Base-by-base conservation (phyloP, 2,888 invertebrate genomes). In the Argyresthia albistria region DNA sequence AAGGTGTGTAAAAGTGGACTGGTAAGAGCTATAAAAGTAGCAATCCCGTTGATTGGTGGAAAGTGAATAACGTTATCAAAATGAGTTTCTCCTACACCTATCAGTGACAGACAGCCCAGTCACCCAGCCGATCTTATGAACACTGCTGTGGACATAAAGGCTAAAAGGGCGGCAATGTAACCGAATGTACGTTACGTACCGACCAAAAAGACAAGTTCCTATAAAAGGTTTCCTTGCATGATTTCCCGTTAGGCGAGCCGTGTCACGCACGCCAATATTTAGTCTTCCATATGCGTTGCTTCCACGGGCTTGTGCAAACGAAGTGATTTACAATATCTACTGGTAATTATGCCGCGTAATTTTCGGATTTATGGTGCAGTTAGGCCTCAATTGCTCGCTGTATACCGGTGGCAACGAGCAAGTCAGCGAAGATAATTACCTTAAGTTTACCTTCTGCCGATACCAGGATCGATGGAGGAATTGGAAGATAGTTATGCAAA, bases 1-100 rank as follows among this genome's bases (percentile, higher is more conserved):
- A 74, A 79, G 79, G 77, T 76, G 76, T 77, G 69, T 70, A 67
- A 71, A 73, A 73, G 70, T 69, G 59, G 68, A 75, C 67, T 73
- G 73, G 72, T 73, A 73, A 69, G 63, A 51, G 15, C 9, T 9
- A 16, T 45, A 51, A 45, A 43, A 50, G 37, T 16, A 14, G 36
- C 64, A 62, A 59, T 51, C 55, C 52, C 37, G 51, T 61, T 61
- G 59, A 61, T 57, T 58, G 61, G 60, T 56, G 59, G 60, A 61
- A 48, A 48, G 48, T 48, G 48, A 48, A 48, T 37, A 14, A 37
- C 37, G 9, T 14, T 35, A 37, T 15, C 9, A 14, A n/a, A 14
- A 36, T 14, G 45, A 48, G 48, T 48, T 48, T 48, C 48, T 48
- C 48, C 8, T 12, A 36, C 37, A 37, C 48, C 37, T 37, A 25